A percentile compares a stretch with the other conserved stretches of the same genome.
Evolutionary conservation across 2,888 invertebrate genomes (phyloP).

Genomic region (Heliothis peltigera): DNA sequence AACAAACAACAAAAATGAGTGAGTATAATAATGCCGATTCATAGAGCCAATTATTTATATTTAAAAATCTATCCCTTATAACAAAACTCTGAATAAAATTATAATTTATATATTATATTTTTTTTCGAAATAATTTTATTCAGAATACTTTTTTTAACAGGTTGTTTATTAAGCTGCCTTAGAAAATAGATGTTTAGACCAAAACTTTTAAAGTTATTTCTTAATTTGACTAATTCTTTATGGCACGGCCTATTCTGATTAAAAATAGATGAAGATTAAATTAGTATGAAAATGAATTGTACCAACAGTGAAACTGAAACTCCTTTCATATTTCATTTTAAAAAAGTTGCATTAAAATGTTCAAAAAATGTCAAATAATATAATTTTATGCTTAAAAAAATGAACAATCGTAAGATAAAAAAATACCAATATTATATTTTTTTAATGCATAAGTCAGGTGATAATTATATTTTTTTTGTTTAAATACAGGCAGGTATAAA

Average conservation of each 20-base stretch:
- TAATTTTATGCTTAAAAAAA: too few relatives aligned
- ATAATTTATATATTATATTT: not conserved
- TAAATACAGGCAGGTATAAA: not conserved
- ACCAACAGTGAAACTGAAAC: not conserved
- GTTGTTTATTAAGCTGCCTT: slow-evolving; percentile 18
- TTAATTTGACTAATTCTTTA: slow-evolving; percentile 67
- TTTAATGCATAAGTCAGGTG: too few relatives aligned
- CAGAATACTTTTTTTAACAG: slow-evolving; percentile 14
- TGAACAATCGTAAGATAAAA: too few relatives aligned
- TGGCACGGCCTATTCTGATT: slow-evolving; percentile 67
- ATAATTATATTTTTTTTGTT: too few relatives aligned
- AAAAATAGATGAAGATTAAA: slow-evolving; percentile 23
- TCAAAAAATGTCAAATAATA: too few relatives aligned
- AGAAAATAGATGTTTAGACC: slow-evolving; percentile 47
- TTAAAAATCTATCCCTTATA: slow-evolving; percentile 13
- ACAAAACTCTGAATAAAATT: slow-evolving; percentile 22
- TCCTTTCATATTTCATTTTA: too few relatives aligned
- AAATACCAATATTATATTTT: too few relatives aligned
- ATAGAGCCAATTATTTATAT: slow-evolving; percentile 59
- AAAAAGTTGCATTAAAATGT: too few relatives aligned
- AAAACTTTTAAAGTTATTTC: slow-evolving; percentile 54
- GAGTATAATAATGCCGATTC: slow-evolving; percentile 67
- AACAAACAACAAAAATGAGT: slow-evolving; percentile 88
- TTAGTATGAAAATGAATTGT: slow-evolving; percentile 7
- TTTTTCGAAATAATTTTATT: slow-evolving; percentile 15